These are phyloP conservation scores for Cosmia trapezina DNA, from an alignment of 2,888 invertebrate species.

Conservation along the genomic window DNA sequence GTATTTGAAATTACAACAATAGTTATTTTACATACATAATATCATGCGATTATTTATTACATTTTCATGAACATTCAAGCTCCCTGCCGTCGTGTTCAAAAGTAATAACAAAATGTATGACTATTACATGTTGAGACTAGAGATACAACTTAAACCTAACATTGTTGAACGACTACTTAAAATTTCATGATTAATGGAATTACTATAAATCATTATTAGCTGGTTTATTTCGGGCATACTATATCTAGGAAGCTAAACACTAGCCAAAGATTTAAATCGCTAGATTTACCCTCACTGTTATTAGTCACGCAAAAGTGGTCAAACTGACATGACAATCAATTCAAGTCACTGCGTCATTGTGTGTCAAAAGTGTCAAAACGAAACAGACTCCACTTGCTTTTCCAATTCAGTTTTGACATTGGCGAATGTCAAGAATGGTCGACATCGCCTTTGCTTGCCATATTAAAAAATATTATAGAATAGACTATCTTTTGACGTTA, in stretches of 20 bases:
- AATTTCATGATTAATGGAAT: constrained; percentile 73
- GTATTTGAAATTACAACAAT: constrained; percentile 68
- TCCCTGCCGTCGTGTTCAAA: constrained; percentile 58
- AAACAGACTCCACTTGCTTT: not conserved
- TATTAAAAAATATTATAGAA: too few species aligned
- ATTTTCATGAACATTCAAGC: constrained; percentile 51
- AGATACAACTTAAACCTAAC: constrained; percentile 82
- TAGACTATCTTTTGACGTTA: not conserved
- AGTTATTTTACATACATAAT: constrained; percentile 59
- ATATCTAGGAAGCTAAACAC: constrained; percentile 57
- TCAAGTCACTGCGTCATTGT: not conserved
- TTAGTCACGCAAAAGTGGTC: not conserved
- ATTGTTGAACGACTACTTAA: constrained; percentile 66
- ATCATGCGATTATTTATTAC: constrained; percentile 61
- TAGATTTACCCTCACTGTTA: not conserved
- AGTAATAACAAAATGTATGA: constrained; percentile 81
- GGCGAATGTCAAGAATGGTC: too few species aligned
- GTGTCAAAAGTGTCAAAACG: not conserved
- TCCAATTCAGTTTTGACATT: too few species aligned
- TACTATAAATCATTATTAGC: constrained; percentile 68
- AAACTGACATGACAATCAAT: not conserved
- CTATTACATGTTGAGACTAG: constrained; percentile 87
- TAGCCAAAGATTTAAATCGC: constrained; percentile 41
- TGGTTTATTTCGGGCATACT: constrained; percentile 72
- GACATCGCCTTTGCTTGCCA: too few species aligned